Base-by-base conservation (phyloP, 2,113 vertebrate genomes). In the Plestiodon gilberti region DNA sequence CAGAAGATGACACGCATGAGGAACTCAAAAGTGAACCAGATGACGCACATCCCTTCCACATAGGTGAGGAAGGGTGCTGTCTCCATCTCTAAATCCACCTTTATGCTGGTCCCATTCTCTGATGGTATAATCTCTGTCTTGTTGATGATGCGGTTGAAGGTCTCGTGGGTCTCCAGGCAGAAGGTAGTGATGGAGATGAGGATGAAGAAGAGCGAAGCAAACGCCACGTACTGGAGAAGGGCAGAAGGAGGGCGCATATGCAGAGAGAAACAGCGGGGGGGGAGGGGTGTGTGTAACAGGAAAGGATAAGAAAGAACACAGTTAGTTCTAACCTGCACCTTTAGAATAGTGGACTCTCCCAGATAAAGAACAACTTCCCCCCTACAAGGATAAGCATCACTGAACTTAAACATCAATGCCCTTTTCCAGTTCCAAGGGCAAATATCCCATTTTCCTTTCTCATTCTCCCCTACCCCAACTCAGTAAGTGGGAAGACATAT, bases 121-220 rank as follows among this genome's bases (percentile, higher is more conserved):
- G 96, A 93, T 0, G 96, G 94, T 88, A 97, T 93, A 4, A 96
- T 97, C 93, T 99, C 98, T 0, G 98, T 98, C 94, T 95, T 97
- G 97, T 98, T 99, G 96, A 96, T 90, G 92, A 99, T 96, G 65
- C 97, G 97, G 97, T 99, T 99, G 97, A 99, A 99, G 92, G 98
- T 97, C 92, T 99, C 98, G 1, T 99, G 98, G 1, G 98, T 99
- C 97, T 99, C 98, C 98, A 99, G 97, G 97, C 98, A 99, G 97
- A 99, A 99, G 64, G 98, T 99, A 92, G 98, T 98, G 97, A 99
- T 99, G 96, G 98, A 99, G 96, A 99, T 97, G 96, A 99, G 98
- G 96, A 99, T 99, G 97, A 99, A 99, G 96, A 99, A 99, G 52
- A 97, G 96, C 0, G 97, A 97, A 91, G 96, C 97, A 23, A 97